Evolutionary conservation across 2,888 invertebrate species (phyloP).

Genomic region (Zeuzera pyrina): DNA sequence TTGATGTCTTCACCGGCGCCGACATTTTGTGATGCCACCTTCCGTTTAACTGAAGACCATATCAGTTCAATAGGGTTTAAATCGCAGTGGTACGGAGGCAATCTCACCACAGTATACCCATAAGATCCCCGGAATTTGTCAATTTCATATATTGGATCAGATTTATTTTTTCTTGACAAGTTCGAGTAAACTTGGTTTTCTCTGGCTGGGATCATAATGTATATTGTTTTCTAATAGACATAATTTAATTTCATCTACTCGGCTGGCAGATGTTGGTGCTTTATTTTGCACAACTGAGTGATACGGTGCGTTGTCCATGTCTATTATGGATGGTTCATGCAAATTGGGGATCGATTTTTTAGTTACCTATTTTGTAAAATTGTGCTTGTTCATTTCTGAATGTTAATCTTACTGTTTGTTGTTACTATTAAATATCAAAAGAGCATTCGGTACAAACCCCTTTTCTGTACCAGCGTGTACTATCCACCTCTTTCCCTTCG

Average conservation of each 20-base stretch:
- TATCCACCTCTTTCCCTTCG: constrained; percentile 15
- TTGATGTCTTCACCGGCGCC: neutral
- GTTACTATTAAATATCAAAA: constrained; percentile 13
- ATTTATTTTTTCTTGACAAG: constrained; percentile 17
- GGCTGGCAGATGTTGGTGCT: constrained; percentile 4
- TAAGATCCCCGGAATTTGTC: constrained; percentile 16
- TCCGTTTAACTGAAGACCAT: constrained; percentile 7
- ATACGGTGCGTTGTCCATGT: constrained; percentile 12
- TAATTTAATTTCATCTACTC: constrained; percentile 13
- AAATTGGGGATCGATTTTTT: constrained; percentile 14
- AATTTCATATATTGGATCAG: constrained; percentile 15
- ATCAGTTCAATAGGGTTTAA: constrained; percentile 15
- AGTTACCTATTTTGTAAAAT: constrained; percentile 17
- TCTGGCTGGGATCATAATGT: constrained; percentile 12
- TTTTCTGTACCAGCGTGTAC: constrained; percentile 18
- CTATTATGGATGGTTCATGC: constrained; percentile 9
- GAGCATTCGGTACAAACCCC: constrained; percentile 17
- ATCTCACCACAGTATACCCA: constrained; percentile 14
- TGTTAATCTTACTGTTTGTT: constrained; percentile 18
- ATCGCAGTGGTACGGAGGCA: constrained; percentile 14
- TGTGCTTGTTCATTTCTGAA: constrained; percentile 18
- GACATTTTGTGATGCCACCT: too few species aligned
- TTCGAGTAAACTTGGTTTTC: constrained; percentile 14
- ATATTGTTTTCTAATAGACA: constrained; percentile 19
- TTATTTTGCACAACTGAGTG: constrained; percentile 9